Evolutionary conservation across 2,113 vertebrate species (phyloP), one percentile per base, ranked within the genome.

Genomic region (Amphiprion percula): DNA sequence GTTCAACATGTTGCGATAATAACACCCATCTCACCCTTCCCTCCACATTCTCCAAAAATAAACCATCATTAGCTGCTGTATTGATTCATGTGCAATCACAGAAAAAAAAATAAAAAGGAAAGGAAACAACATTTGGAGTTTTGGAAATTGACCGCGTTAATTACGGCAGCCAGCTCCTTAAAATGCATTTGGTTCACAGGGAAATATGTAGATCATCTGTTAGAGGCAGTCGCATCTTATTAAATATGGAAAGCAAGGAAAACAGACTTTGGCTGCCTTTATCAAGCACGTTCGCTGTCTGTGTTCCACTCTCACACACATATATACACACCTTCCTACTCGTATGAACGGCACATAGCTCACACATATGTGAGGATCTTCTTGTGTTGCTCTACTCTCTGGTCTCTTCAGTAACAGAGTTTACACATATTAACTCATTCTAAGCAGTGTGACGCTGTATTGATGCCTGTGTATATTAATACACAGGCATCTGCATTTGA

Each of bases 161-260:
- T 90, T 91, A 85, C 53, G 47, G 74, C 52, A 68, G 74, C 62
- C 81, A 86, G 87, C 82, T 84, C 65, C 66, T 83, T 87, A 84
- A 91, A 90, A 93, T 82, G 79, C 37, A 90, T 83, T 87, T 90
- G 74, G 77, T 89, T 89, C 85, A 80, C 56, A 74, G 70, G 53
- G 67, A 87, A 84, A 89, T 75, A 90, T 84, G 80, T 58, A 88
- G 69, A 85, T 91, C 68, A 79, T 85, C 65, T 78, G 69, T 84
- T 86, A 50, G 65, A 83, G 78, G 70, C 76, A 79, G 76, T 79
- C 79, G 88, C 54, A 50, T 84, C 87, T 74, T 72, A 87, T 82
- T 86, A 85, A 80, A 86, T 78, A 86, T 84, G 83, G 69, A 80
- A 87, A 74, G 63, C 70, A 65, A 47, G 68, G 58, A 60, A 88